Base-by-base conservation (phyloP, 1,140 invertebrate genomes). In the Alviniconcha marisindica region DNA sequence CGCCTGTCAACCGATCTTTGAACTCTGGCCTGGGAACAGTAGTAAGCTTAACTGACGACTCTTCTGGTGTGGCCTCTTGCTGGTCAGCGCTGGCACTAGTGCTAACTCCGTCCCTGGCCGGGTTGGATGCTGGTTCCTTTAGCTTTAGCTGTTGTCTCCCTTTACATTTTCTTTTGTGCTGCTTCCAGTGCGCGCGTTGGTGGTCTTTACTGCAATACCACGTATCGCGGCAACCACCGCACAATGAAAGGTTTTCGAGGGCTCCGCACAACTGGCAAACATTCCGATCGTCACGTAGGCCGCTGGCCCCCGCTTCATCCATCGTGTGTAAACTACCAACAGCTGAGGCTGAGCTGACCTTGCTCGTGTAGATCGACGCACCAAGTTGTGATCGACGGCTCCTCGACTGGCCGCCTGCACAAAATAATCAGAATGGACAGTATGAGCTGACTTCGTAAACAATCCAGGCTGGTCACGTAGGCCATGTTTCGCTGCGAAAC, bases 131-230 rank as follows among this genome's bases (percentile, higher is more conserved):
- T 63, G 36, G 5, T 31, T 40, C 40, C 80, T 31, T 74, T 77
- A 83, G 82, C 36, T 73, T 77, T 80, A 36, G 63, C 18, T 69
- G 36, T 31, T 71, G 69, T 71, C 83, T 83, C 73, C 76, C 33
- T 42, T 88, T 91, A 71, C 92, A 93, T 76, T 87, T 66, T 78
- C 93, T 87, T 92, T 95, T 96, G 90, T 97, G 96, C 81, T 93
- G 93, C 86, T 95, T 95, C 96, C 96, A 97, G 87, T 97, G 95
- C 83, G 94, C 90, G 80, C 94, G 95, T 93, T 97, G 96, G 91
- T 97, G 96, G 85, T 96, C 95, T 88, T 95, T 96, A 66, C 95
- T 95, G 92, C 96, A 97, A 92, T 97, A 97, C 93, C 95, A 95
- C 83, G 95, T 94, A 83, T 91, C 93, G 87, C 95, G 95, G 93